A percentile compares a stretch with the other conserved stretches of the same genome.
Conservation (phyloP, 2,113 vertebrate species). For the Rhea americana region DNA sequence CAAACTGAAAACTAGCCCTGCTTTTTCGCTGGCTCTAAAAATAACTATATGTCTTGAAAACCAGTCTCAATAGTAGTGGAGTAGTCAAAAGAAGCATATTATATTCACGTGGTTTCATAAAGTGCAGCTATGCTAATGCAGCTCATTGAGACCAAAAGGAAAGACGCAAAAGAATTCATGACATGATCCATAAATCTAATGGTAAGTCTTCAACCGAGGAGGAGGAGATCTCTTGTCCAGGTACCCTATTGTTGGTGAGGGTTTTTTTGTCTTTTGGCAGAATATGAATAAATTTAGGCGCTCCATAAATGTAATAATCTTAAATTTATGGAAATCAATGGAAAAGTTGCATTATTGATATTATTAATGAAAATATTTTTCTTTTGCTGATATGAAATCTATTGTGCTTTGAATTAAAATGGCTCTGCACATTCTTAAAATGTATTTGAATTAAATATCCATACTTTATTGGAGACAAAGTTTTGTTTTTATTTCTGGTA, state of each 20-base stretch:
- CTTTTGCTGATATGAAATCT: neutral
- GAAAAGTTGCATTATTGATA: neutral
- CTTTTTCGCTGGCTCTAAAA: constrained; percentile 3
- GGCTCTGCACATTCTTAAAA: neutral
- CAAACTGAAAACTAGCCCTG: neutral
- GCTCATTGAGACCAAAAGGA: neutral
- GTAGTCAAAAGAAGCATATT: neutral
- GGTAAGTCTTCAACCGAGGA: neutral
- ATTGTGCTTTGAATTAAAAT: neutral
- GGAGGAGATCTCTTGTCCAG: neutral
- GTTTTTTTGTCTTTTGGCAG: neutral
- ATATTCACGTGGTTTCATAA: constrained; percentile 20
- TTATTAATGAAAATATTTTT: neutral
- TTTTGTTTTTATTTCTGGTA: neutral
- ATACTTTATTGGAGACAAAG: neutral
- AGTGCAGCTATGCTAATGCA: constrained; percentile 40
- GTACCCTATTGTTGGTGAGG: neutral
- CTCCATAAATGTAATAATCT: neutral
- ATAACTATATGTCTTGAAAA: constrained; percentile 32
- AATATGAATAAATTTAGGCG: neutral
- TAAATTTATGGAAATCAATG: neutral
- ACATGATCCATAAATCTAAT: neutral
- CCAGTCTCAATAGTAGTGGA: constrained; percentile 28
- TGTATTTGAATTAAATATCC: neutral
- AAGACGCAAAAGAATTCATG: neutral